Evolutionary conservation across 2,888 invertebrate species (phyloP).

Genomic region (Volucella inanis): DNA sequence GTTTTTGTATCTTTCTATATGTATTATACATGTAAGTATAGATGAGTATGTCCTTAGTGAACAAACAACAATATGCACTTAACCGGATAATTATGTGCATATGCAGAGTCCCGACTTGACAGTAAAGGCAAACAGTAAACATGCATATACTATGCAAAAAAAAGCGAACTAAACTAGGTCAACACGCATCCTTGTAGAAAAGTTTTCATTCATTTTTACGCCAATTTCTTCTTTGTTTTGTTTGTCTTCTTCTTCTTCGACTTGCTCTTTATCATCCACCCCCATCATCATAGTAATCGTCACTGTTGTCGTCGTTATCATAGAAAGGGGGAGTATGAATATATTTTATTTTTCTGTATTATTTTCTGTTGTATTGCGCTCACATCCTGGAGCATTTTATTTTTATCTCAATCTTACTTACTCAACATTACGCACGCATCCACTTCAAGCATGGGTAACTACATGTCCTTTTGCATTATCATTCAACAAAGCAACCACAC

Average conservation of each 20-base stretch:
- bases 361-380: not conserved
- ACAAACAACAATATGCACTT: constrained; percentile 58
- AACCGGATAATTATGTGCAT: constrained; percentile 68
- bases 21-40: no score
- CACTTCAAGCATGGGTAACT: constrained; percentile 60
- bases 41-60: constrained; percentile 3
- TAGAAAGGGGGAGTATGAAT: constrained; percentile 28
- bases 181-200: constrained; percentile 46
- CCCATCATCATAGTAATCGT: constrained; percentile 49
- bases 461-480: constrained; percentile 54
- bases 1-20: not conserved
- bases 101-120: constrained; percentile 30
- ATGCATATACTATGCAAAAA: not conserved
- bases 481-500: constrained; percentile 55
- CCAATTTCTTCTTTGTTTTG: constrained; percentile 37
- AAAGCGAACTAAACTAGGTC: constrained; percentile 54
- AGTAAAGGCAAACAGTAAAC: constrained; percentile 21
- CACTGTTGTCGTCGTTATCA: constrained; percentile 58
- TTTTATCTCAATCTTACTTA: constrained; percentile 53
- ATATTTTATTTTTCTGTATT: constrained; percentile 18
- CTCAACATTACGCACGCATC: constrained; percentile 60
- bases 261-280: constrained; percentile 14
- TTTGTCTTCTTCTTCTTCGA: not conserved
- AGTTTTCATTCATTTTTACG: constrained; percentile 65
- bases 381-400: not conserved